phyloP scores from a whole-genome alignment of 1,140 invertebrate species.

The Drosophila nannoptera region DNA sequence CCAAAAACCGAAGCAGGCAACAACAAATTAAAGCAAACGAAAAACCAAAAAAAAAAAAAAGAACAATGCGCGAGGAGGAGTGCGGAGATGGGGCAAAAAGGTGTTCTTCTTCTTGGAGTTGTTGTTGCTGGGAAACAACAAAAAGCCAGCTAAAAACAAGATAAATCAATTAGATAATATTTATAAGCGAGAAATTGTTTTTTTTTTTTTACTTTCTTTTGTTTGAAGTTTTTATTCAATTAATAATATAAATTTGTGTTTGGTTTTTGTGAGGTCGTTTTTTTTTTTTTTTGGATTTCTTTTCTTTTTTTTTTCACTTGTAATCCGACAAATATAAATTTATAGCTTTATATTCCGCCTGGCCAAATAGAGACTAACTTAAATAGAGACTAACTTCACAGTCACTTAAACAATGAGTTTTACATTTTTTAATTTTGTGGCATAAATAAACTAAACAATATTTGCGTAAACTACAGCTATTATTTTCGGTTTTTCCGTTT shows the following conservation, averaged over 20 bases:
- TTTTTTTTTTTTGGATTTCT: conserved; percentile 29
- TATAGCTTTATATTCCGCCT: conserved; percentile 41
- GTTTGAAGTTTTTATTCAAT: conserved; percentile 57
- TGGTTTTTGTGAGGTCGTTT: conserved; percentile 7
- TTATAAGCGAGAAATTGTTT: conserved; percentile 50
- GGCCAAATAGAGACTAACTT: conserved; percentile 9
- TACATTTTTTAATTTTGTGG: conserved; percentile 46
- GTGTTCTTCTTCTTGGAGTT: too few species aligned
- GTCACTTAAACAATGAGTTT: conserved; percentile 51
- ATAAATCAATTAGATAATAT: conserved; percentile 10
- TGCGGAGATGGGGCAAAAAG: conserved; percentile 21
- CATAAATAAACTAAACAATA: conserved; percentile 33
- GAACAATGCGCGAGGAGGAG: not conserved
- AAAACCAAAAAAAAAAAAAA: conserved; percentile 5
- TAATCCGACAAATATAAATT: conserved; percentile 36
- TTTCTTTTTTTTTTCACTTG: conserved; percentile 25
- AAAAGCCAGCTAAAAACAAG: conserved; percentile 46
- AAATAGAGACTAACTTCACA: conserved; percentile 46
- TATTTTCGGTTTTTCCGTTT: not conserved
- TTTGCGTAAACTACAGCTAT: conserved; percentile 32
- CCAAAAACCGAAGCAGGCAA: conserved; percentile 2
- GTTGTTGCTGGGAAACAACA: too few species aligned
- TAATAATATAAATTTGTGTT: conserved; percentile 56
- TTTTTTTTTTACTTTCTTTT: conserved; percentile 37
- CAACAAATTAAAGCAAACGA: conserved; percentile 20